These are phyloP conservation scores for Pipra filicauda DNA, from an alignment of 2,113 vertebrate genomes.

Conservation along the genomic window DNA sequence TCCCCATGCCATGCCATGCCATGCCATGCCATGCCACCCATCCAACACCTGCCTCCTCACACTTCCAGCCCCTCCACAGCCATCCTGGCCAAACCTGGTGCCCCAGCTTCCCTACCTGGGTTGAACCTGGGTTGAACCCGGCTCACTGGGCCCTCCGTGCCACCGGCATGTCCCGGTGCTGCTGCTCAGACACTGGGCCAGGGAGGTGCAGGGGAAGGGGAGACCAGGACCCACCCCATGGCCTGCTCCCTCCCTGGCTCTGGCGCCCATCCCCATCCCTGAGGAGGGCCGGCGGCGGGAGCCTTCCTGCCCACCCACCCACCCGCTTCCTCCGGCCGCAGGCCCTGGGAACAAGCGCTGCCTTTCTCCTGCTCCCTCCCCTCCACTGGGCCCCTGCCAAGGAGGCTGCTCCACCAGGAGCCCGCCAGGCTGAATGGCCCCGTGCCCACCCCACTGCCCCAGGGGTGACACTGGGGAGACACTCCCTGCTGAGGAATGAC, in stretches of 20 bases:
- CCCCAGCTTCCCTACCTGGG: background rate
- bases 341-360: background rate
- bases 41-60: background rate
- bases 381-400: background rate
- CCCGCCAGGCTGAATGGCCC: background rate
- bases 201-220: background rate
- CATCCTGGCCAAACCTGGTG: background rate
- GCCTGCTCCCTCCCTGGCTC: background rate
- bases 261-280: background rate
- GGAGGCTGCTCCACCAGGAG: background rate
- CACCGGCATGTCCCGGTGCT: background rate
- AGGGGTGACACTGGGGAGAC: background rate
- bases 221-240: background rate
- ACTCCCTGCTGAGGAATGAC: accelerated
- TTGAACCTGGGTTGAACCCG: too few relatives aligned
- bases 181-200: accelerated
- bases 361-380: background rate
- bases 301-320: slow-evolving; percentile 41
- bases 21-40: background rate
- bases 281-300: background rate
- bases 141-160: background rate
- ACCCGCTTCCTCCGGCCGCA: background rate
- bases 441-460: background rate
- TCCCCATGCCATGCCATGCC: background rate
- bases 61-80: background rate